phyloP scores from a whole-genome alignment of 2,797 vertebrate species.

The Eospalax fontanierii region DNA sequence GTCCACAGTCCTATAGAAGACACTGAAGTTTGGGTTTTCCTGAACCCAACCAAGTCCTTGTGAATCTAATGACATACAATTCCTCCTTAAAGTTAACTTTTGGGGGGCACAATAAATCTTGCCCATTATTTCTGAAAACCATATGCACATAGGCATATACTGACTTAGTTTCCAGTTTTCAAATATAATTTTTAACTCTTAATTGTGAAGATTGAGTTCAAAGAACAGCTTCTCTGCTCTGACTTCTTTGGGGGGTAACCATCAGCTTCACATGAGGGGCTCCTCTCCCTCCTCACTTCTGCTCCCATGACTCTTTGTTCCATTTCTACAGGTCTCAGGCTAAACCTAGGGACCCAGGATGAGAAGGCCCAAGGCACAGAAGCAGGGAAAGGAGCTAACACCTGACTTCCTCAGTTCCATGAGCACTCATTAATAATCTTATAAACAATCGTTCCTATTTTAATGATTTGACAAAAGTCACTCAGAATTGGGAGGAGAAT shows the following conservation, averaged over 20 bases:
- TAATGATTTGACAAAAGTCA: neutral
- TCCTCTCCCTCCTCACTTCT: neutral
- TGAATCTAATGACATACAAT: neutral
- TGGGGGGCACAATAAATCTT: constrained; percentile 13
- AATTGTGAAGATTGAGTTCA: constrained; percentile 40
- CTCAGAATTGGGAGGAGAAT: neutral
- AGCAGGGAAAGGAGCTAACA: neutral
- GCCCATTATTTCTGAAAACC: constrained; percentile 16
- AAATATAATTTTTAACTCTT: constrained; percentile 23
- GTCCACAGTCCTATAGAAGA: neutral
- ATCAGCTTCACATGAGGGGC: neutral
- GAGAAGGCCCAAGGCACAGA: neutral
- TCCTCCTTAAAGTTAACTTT: constrained; percentile 8
- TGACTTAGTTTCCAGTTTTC: constrained; percentile 26
- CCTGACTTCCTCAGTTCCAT: neutral
- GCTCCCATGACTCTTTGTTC: neutral
- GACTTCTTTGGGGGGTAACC: neutral
- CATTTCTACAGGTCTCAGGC: neutral
- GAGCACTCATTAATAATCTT: neutral
- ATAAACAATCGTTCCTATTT: neutral
- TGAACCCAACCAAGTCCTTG: neutral
- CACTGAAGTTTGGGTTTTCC: neutral
- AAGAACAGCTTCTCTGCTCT: neutral
- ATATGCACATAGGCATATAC: neutral
- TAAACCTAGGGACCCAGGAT: neutral